Conservation (phyloP, 2,113 vertebrate species). For the Ceuthmochares aereus region DNA sequence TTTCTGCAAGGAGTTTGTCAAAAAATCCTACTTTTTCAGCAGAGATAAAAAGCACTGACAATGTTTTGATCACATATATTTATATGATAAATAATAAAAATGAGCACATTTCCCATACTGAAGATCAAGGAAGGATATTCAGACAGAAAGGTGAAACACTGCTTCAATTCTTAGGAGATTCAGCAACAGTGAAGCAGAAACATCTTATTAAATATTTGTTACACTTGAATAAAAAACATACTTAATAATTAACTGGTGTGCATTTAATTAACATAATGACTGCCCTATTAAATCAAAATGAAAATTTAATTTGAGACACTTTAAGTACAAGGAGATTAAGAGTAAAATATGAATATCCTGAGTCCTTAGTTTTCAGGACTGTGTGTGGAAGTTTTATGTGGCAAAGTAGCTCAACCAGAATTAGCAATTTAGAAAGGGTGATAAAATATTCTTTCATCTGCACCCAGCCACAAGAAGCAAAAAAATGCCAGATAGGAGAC, state of each 20-base stretch:
- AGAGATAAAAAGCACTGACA: slow-evolving; percentile 52
- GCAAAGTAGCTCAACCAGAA: neutral
- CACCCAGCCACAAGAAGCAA: slow-evolving; percentile 22
- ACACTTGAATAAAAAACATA: slow-evolving; percentile 57
- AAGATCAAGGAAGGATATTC: slow-evolving; percentile 47
- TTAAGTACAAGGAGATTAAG: slow-evolving; percentile 34
- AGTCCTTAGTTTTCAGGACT: neutral
- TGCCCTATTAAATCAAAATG: slow-evolving; percentile 60
- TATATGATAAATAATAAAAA: slow-evolving; percentile 63
- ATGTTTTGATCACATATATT: slow-evolving; percentile 56
- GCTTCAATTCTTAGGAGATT: neutral
- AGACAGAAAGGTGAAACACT: slow-evolving; percentile 35
- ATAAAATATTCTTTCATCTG: neutral
- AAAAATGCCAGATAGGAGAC: neutral
- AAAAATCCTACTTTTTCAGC: slow-evolving; percentile 23
- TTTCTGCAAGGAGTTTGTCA: slow-evolving; percentile 33
- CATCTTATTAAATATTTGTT: slow-evolving; percentile 62
- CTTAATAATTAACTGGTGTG: slow-evolving; percentile 60
- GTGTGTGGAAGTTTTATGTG: neutral
- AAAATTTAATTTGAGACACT: slow-evolving; percentile 58
- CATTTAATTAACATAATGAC: slow-evolving; percentile 66
- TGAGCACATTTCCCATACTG: slow-evolving; percentile 17
- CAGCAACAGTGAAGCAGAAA: neutral
- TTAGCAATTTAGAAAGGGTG: slow-evolving; percentile 20
- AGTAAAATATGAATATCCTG: slow-evolving; percentile 31